Percentiles rank a stretch among this genome's conserved stretches.
These are phyloP conservation scores for Bombus waltoni DNA, from an alignment of 1,140 invertebrate genomes.

Conservation along the genomic window DNA sequence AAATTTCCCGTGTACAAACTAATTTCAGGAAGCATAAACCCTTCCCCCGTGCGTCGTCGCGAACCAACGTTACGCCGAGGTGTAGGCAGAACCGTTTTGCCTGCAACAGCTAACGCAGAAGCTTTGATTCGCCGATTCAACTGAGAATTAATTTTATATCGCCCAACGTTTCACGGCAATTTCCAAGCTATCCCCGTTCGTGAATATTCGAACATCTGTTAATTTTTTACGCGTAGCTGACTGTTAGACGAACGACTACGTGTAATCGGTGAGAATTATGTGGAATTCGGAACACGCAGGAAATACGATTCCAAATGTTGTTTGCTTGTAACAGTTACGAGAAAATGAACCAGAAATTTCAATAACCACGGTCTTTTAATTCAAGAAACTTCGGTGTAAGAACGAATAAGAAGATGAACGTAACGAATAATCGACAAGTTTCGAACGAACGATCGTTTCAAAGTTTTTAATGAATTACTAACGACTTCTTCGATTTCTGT, in stretches of 20 bases:
- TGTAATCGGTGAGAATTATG: background rate
- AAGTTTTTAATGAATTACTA: no score
- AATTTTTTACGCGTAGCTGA: background rate
- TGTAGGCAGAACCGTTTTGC: background rate
- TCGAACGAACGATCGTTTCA: no score
- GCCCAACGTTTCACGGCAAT: background rate
- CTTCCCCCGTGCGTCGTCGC: conserved; percentile 8
- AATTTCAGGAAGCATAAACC: conserved; percentile 62
- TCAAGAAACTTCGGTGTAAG: no score
- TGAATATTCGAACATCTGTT: background rate
- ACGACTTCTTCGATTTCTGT: no score
- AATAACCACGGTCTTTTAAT: no score
- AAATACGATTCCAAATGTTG: no score
- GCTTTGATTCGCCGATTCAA: conserved; percentile 17
- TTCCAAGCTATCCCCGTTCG: background rate
- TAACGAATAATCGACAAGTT: no score
- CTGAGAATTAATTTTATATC: conserved; percentile 45
- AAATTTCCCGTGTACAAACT: conserved; percentile 67
- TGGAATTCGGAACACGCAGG: background rate
- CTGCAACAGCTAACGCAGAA: no score
- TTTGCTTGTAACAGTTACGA: no score
- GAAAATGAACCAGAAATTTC: no score
- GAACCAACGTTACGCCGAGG: background rate
- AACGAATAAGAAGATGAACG: no score
- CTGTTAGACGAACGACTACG: no score